phyloP scores from a whole-genome alignment of 2,113 vertebrate genomes.

The Sebastes fasciatus region DNA sequence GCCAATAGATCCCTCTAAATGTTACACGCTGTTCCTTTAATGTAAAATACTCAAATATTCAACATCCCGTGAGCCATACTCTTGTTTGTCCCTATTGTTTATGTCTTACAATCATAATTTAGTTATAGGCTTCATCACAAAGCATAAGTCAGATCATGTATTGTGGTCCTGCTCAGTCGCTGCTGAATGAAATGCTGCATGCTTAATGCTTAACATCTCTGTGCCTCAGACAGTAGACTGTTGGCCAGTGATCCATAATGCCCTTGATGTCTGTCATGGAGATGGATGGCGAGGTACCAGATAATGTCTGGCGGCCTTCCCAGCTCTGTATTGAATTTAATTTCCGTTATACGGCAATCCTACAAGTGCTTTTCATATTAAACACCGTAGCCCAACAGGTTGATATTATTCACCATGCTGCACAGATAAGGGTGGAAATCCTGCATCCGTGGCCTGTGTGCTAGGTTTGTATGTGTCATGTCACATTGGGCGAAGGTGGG shows the following conservation, averaged over 20 bases:
- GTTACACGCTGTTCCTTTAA: not conserved
- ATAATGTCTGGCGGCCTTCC: conserved; percentile 53
- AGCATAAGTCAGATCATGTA: conserved; percentile 4
- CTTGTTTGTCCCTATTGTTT: not conserved
- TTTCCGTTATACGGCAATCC: conserved; percentile 31
- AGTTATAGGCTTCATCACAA: not conserved
- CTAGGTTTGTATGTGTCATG: not conserved
- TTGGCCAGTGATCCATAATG: conserved; percentile 47
- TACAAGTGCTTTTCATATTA: conserved; percentile 33
- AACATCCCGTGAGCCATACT: not conserved
- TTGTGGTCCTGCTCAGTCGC: conserved; percentile 3
- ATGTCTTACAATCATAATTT: not conserved
- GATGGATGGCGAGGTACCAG: conserved; percentile 43
- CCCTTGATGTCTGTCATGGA: conserved; percentile 46
- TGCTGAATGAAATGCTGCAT: conserved; percentile 17
- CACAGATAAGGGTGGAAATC: conserved; percentile 3
- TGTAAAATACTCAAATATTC: not conserved
- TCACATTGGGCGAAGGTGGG: too few relatives aligned
- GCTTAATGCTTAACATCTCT: conserved; percentile 19
- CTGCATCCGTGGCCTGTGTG: not conserved
- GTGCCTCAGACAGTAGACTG: conserved; percentile 26
- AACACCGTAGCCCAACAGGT: conserved; percentile 19
- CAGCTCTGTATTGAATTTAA: conserved; percentile 47
- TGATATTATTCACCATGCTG: conserved; percentile 18
- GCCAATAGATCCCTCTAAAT: too few relatives aligned